A percentile compares a stretch with the other conserved stretches of the same genome.
These are phyloP conservation scores for Embiotoca jacksoni DNA, from an alignment of 2,113 vertebrate species.

Conservation along the genomic window DNA sequence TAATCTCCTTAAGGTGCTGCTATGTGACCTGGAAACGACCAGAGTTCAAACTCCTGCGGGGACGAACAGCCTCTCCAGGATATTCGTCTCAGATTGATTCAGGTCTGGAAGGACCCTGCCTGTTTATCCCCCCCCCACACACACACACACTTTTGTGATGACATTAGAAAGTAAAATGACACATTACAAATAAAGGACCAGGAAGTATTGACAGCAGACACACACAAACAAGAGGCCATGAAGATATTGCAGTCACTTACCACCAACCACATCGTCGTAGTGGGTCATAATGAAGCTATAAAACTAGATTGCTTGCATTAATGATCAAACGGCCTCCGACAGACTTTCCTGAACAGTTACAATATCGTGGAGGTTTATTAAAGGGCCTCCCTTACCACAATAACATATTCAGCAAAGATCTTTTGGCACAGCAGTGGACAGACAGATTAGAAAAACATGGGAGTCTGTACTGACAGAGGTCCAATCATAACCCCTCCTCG, in stretches of 20 bases:
- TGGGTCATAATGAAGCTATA: too few species aligned
- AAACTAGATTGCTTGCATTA: too few species aligned
- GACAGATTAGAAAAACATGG: constrained; percentile 13
- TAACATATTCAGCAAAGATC: constrained; percentile 9
- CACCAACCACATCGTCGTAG: too few species aligned
- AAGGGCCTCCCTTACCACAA: constrained; percentile 16
- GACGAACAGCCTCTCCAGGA: neutral
- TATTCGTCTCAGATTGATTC: neutral
- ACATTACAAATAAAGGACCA: neutral
- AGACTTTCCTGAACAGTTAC: neutral
- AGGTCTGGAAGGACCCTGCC: neutral
- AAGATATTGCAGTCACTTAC: too few species aligned
- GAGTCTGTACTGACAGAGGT: neutral
- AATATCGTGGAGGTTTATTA: neutral
- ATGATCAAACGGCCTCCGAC: neutral
- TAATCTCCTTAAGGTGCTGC: constrained; percentile 56
- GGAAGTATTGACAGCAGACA: too few species aligned
- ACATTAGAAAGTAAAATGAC: constrained; percentile 1
- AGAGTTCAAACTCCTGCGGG: neutral
- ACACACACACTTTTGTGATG: constrained; percentile 18
- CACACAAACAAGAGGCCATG: too few species aligned
- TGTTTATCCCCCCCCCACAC: constrained; percentile 6
- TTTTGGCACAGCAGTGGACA: constrained; percentile 2
- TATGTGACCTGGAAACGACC: constrained; percentile 21
- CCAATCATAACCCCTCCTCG: neutral